Evolutionary conservation across 2,888 invertebrate genomes (phyloP), one percentile per base, ranked within the genome.

Genomic region (Galeruca laticollis): DNA sequence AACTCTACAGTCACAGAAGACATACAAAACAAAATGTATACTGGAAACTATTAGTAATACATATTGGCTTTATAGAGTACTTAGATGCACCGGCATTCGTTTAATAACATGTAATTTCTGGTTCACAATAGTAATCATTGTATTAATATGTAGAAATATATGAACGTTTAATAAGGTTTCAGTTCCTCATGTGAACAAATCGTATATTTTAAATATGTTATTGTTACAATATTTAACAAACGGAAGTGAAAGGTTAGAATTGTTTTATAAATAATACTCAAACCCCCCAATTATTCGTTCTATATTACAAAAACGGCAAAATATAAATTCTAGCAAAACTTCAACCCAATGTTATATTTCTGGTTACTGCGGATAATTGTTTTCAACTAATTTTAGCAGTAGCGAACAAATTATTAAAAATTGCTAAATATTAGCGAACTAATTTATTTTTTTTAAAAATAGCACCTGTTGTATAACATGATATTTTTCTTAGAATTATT

Each of bases 51-150:
- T 54, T 43, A 31, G 63, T 52, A 60, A 57, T 60, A 51, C 67
- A 43, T 26, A 60, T 70, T 67, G 67, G 60, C 69, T 26, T 69
- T 72, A 72, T 72, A 72, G 52, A n/a, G 9, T 10, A 66, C 65
- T 62, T 26, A 59, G 18, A 31, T 54, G 11, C 15, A n/a, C 43
- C 49, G 68, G 54, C 59, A 21, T 52, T 11, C 15, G 51, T 67
- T 52, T 69, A 63, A 69, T 69, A 43, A 67, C 20, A 69, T 49
- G 57, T 66, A 60, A 60, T 61, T 33, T 57, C 49, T 63, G 49
- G 60, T 71, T 65, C 43, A 69, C 43, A 69, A 61, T 65, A 62
- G 49, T 59, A 52, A 63, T 60, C 15, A 70, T 63, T 62, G 47
- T 52, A 11, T 18, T 26, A n/a, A 52, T 43, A 43, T 70, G 60